Base-by-base conservation (phyloP, 1,140 invertebrate species). In the Pseudoatta argentina region DNA sequence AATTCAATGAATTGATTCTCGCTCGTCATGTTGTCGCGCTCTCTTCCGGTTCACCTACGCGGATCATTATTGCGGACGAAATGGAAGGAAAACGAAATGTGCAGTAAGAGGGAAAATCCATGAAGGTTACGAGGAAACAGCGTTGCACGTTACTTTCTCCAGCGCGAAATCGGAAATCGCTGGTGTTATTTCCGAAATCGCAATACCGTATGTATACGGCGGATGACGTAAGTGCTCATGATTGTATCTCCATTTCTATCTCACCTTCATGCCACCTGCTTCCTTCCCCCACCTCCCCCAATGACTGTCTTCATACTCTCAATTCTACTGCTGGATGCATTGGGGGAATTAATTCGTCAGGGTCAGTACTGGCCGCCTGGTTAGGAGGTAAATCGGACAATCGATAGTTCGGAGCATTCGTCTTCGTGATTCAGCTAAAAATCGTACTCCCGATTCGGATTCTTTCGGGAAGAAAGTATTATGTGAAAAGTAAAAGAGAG, bases 341-440 rank as follows among this genome's bases (percentile, higher is more conserved):
- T 48, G 79, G 79, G 79, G 24, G 55, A 83, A 75, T 83, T 83
- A 75, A 83, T 83, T 75, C 39, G 55, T 75, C 79, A 83, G 69
- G 79, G 79, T 83, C 79, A 83, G 57, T 82, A 67, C 30, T 51
- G 79, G 44, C 48, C 18, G 51, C 16, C 66, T 24, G 66, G 18
- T 75, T 83, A 73, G 10, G 79, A 75, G 24, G 39, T 83, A 24
- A 83, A 83, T 34, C 53, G 79, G 24, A 2, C n/a, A 59, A 61
- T 73, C 67, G 34, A 82, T 72, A 82, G 27, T 24, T 53, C 14
- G 5, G 1, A 51, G 2, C 21, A 14, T 14, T 67, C 18, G 24
- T 66, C 53, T 59, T 30, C 30, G 27, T 10, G 61, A 78, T 53
- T 30, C 14, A 30, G 39, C 8, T 24, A 14, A 57, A 53, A 21